Percentiles rank a stretch among this genome's conserved stretches.
phyloP scores from a whole-genome alignment of 2,113 vertebrate species.

The Thermophis baileyi region DNA sequence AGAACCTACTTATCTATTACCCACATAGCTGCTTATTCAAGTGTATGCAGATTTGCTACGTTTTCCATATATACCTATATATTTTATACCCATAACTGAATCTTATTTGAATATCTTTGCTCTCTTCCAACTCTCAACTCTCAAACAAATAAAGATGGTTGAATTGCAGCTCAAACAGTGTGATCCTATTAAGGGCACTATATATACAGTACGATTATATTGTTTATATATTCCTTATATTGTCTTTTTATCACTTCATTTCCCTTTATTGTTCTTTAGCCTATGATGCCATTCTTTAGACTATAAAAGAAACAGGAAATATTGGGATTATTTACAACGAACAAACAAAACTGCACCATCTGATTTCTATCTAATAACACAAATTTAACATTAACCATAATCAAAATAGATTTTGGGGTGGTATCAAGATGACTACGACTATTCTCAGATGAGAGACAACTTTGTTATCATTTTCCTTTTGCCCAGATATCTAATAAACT shows the following conservation, averaged over 20 bases:
- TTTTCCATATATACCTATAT: not conserved
- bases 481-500: not conserved
- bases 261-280: constrained; percentile 19
- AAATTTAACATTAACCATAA: not conserved
- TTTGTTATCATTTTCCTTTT: not conserved
- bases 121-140: not conserved
- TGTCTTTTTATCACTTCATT: constrained; percentile 16
- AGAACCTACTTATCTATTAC: not conserved
- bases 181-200: not conserved
- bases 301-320: constrained; percentile 12
- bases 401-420: not conserved
- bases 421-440: not conserved
- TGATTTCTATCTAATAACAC: not conserved
- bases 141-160: not conserved
- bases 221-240: constrained; percentile 24
- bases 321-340: constrained; percentile 1
- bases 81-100: not conserved
- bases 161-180: not conserved
- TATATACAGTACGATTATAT: not conserved
- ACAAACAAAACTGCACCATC: not conserved
- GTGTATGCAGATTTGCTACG: not conserved
- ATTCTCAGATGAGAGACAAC: not conserved
- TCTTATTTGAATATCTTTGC: not conserved
- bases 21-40: not conserved
- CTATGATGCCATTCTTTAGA: constrained; percentile 11